These are phyloP conservation scores for Emydoidea blandingii DNA, from an alignment of 2,797 vertebrate species.

Conservation along the genomic window DNA sequence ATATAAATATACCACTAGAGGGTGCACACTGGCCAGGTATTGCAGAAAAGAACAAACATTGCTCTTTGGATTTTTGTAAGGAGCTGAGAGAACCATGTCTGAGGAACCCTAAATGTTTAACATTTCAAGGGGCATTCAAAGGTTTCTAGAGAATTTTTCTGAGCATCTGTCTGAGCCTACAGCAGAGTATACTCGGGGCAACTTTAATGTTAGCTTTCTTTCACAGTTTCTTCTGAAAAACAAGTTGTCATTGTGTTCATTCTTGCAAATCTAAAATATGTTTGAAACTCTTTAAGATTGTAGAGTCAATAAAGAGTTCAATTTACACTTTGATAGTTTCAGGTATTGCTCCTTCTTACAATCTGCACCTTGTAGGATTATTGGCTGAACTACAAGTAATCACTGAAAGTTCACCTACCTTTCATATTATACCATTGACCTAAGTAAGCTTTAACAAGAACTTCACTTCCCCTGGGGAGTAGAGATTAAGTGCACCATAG, in stretches of 20 bases:
- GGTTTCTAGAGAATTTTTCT: slow-evolving; percentile 46
- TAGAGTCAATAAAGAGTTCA: neutral
- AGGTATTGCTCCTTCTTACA: neutral
- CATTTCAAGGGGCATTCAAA: slow-evolving; percentile 58
- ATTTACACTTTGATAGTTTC: neutral
- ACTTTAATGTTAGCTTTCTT: slow-evolving; percentile 53
- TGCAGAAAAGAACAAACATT: neutral
- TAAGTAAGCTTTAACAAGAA: neutral
- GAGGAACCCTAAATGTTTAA: slow-evolving; percentile 25
- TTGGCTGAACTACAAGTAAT: neutral
- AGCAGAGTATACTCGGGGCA: slow-evolving; percentile 12
- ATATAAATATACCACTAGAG: slow-evolving; percentile 65
- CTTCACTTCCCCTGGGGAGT: neutral
- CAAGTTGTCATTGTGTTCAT: slow-evolving; percentile 26
- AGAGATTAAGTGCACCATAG: neutral
- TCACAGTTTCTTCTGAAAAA: slow-evolving; percentile 34
- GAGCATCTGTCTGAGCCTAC: slow-evolving; percentile 13
- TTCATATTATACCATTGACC: neutral
- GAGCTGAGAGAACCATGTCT: neutral
- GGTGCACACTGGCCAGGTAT: slow-evolving; percentile 61
- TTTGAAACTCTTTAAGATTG: slow-evolving; percentile 11
- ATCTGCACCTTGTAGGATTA: neutral
- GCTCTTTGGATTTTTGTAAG: neutral
- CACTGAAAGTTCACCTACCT: neutral
- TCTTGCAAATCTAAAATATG: slow-evolving; percentile 42